Conservation (phyloP, 2,888 invertebrate genomes). For the Catotricha subobsoleta region DNA sequence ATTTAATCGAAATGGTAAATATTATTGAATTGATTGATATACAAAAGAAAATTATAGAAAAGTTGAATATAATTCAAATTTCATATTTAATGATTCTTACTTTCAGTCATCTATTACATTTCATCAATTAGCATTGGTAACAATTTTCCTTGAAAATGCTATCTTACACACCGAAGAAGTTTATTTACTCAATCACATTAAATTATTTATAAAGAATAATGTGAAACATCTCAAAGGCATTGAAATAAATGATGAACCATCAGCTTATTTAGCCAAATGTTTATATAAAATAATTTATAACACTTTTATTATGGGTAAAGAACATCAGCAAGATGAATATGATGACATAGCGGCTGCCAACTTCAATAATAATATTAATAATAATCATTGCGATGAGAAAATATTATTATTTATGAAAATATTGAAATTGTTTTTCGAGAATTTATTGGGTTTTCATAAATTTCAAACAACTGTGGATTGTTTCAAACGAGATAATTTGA, state of each 20-base stretch:
- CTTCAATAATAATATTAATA: background rate
- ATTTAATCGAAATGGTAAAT: no score
- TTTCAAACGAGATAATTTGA: background rate
- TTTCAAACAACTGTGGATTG: background rate
- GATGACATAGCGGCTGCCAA: no score
- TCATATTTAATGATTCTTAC: no score
- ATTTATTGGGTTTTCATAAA: background rate
- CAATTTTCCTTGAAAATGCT: conserved; percentile 28
- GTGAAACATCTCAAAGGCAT: background rate
- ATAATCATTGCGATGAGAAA: background rate
- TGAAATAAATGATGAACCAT: background rate
- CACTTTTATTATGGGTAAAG: no score
- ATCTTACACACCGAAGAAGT: conserved; percentile 30
- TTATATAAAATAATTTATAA: background rate
- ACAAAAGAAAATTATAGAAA: no score
- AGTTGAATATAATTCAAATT: no score
- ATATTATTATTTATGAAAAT: background rate
- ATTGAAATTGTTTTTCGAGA: background rate
- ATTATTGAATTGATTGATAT: no score
- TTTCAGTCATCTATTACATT: conserved; percentile 17
- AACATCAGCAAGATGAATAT: no score
- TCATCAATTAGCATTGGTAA: conserved; percentile 27
- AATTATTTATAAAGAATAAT: conserved; percentile 15
- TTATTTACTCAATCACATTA: conserved; percentile 30
- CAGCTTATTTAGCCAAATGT: background rate